These are phyloP conservation scores for Pogoniulus pusillus DNA, from an alignment of 2,797 vertebrate species.

Conservation along the genomic window DNA sequence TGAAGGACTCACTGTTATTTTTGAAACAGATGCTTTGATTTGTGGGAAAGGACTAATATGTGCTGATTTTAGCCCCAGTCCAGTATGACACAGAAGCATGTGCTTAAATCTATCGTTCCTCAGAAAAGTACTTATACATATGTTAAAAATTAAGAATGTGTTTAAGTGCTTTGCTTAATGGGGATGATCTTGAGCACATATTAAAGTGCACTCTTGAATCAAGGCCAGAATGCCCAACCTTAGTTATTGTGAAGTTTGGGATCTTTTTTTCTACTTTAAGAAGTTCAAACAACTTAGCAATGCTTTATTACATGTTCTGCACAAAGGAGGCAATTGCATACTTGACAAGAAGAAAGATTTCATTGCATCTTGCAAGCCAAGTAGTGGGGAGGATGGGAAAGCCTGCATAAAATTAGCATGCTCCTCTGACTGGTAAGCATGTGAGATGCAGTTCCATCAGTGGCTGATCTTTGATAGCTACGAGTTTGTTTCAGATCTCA, in stretches of 20 bases:
- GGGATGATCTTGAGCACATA: conserved; percentile 47
- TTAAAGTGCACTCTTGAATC: conserved; percentile 62
- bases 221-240: conserved; percentile 41
- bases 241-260: conserved; percentile 33
- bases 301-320: conserved; percentile 49
- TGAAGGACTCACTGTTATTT: conserved; percentile 64
- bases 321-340: conserved; percentile 21
- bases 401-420: conserved; percentile 34
- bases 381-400: conserved; percentile 20
- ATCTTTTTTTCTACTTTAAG: conserved; percentile 59
- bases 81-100: conserved; percentile 61
- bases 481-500: conserved; percentile 13
- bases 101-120: conserved; percentile 58
- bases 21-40: conserved; percentile 66
- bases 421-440: background rate
- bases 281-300: conserved; percentile 46
- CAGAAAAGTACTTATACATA: conserved; percentile 38
- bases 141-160: conserved; percentile 68
- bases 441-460: conserved; percentile 2
- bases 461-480: background rate
- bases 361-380: conserved; percentile 33
- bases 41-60: conserved; percentile 61
- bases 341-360: conserved; percentile 38
- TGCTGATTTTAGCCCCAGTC: conserved; percentile 59
- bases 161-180: conserved; percentile 66